Evolutionary conservation across 2,888 invertebrate genomes (phyloP).

Genomic region (Cosmorhoe ocellata): DNA sequence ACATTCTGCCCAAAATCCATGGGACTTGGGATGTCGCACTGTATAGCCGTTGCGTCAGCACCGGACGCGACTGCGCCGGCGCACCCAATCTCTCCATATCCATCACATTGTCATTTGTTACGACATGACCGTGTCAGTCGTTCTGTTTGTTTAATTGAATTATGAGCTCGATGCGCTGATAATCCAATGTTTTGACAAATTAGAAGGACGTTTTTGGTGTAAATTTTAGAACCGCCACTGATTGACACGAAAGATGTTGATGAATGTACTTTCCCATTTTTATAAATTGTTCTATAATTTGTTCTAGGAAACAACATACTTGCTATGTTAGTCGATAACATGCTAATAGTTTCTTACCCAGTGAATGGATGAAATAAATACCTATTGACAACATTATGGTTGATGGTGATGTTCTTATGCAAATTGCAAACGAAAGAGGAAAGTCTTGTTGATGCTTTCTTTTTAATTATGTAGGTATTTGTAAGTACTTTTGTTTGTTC

Average conservation of each 20-base stretch:
- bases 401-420: background rate
- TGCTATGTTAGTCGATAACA: too few species aligned
- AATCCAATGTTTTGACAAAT: constrained; percentile 27
- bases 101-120: constrained; percentile 57
- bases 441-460: too few species aligned
- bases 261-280: too few species aligned
- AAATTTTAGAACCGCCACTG: background rate
- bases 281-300: too few species aligned
- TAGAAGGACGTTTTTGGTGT: constrained; percentile 18
- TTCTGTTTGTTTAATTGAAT: constrained; percentile 47
- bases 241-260: too few species aligned
- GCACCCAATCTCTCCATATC: constrained; percentile 50
- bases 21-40: constrained; percentile 38
- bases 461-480: too few species aligned
- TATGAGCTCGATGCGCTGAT: constrained; percentile 38
- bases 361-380: too few species aligned
- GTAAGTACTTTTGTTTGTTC: too few species aligned
- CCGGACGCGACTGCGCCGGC: constrained; percentile 57
- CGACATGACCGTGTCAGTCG: constrained; percentile 45
- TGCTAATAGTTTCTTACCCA: too few species aligned
- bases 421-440: too few species aligned
- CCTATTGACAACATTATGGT: background rate
- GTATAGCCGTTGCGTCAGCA: constrained; percentile 54
- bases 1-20: constrained; percentile 25
- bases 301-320: too few species aligned